Evolutionary conservation across 2,888 invertebrate genomes (phyloP).

Genomic region (Deilephila elpenor): DNA sequence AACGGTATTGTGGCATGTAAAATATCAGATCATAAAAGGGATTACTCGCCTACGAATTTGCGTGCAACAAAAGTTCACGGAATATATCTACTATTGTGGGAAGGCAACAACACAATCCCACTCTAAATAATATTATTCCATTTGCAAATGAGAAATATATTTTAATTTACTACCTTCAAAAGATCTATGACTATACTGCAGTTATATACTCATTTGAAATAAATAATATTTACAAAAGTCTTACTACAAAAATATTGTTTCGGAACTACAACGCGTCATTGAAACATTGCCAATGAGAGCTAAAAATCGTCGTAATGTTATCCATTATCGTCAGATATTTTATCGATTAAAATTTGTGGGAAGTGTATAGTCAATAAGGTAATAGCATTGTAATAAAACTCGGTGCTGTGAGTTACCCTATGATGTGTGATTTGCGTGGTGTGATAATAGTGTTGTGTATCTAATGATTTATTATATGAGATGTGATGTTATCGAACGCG

Average conservation of each 20-base stretch:
- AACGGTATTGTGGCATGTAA: not conserved
- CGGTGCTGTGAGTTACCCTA: not conserved
- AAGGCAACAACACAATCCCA: not conserved
- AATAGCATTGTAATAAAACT: constrained; percentile 12
- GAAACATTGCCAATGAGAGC: not conserved
- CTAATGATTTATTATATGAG: not conserved
- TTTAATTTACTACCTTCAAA: too few relatives aligned
- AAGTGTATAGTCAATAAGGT: not conserved
- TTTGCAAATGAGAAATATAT: too few relatives aligned
- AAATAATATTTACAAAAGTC: not conserved
- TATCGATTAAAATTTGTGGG: not conserved
- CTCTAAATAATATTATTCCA: too few relatives aligned
- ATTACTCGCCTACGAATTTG: not conserved
- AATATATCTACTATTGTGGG: not conserved
- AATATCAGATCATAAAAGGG: not conserved
- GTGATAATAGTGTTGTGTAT: constrained; percentile 10
- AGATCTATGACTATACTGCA: too few relatives aligned
- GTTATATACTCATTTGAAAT: not conserved
- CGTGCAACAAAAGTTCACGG: not conserved
- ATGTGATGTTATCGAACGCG: not conserved
- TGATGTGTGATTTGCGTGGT: not conserved
- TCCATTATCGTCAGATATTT: not conserved
- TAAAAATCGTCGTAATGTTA: not conserved
- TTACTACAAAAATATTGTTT: not conserved
- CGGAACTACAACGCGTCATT: not conserved